Percentiles rank a stretch among this genome's conserved stretches.
Conservation (phyloP, 37 sponge, comb jelly and placozoan species). For the Aplysina aerophoba region DNA sequence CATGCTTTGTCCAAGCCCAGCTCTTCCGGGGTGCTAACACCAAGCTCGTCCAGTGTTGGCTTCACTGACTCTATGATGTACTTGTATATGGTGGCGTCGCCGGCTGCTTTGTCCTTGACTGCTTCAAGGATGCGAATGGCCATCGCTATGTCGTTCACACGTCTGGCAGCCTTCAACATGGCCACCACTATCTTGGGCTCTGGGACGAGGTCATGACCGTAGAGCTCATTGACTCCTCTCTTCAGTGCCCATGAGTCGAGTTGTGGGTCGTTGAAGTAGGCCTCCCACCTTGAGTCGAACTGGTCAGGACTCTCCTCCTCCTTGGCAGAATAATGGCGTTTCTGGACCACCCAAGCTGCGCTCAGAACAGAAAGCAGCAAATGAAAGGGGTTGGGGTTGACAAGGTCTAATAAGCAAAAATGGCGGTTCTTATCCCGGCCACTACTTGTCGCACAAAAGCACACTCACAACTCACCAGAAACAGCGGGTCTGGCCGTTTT, state of each 20-base stretch:
- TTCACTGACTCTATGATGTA: conserved; percentile 72
- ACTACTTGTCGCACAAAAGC: neutral
- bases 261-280: conserved; percentile 72
- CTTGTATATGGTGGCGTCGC: conserved; percentile 75
- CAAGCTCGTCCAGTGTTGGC: conserved; percentile 87
- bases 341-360: conserved; percentile 3
- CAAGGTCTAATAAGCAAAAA: neutral
- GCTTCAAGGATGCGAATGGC: conserved; percentile 89
- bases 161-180: conserved; percentile 78
- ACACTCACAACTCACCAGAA: neutral
- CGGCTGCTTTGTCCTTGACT: conserved; percentile 83
- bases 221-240: conserved; percentile 86
- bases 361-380: neutral
- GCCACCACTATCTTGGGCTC: conserved; percentile 88
- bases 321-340: conserved; percentile 3
- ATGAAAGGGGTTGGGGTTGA: neutral
- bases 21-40: conserved; percentile 92
- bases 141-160: conserved; percentile 85
- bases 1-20: conserved; percentile 76
- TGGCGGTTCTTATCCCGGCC: too few species aligned
- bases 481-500: neutral
- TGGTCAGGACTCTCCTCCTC: conserved; percentile 70
- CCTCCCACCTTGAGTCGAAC: conserved; percentile 85
- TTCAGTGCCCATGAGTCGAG: conserved; percentile 76
- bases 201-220: conserved; percentile 92